Percentiles rank a stretch among this genome's conserved stretches.
Conservation (phyloP, 2,888 invertebrate species). For the Xestobium rufovillosum region DNA sequence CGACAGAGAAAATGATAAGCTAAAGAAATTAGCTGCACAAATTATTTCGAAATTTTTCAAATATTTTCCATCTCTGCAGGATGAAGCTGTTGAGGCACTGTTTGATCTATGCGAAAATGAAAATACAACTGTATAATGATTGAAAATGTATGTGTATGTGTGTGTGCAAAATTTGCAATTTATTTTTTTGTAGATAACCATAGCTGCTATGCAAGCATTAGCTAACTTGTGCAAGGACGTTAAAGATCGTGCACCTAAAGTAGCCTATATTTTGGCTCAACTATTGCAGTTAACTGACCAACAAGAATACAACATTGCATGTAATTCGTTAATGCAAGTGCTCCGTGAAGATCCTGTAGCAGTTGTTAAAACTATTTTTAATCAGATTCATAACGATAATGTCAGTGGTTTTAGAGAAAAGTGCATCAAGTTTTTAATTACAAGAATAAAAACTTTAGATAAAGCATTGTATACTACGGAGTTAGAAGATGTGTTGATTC, state of each 20-base stretch:
- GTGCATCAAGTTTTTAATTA: conserved; percentile 66
- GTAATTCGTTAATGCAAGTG: conserved; percentile 71
- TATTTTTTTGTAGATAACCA: conserved; percentile 76
- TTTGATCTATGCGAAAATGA: conserved; percentile 94
- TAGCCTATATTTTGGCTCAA: conserved; percentile 89
- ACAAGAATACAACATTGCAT: conserved; percentile 76
- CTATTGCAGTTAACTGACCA: conserved; percentile 80
- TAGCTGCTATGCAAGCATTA: conserved; percentile 88
- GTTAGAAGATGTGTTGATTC: conserved; percentile 74
- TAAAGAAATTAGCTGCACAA: conserved; percentile 89
- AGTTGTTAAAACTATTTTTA: conserved; percentile 50
- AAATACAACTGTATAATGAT: conserved; percentile 56
- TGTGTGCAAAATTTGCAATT: conserved; percentile 8
- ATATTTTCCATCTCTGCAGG: conserved; percentile 78
- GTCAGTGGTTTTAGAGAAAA: conserved; percentile 75
- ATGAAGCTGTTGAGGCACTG: conserved; percentile 83
- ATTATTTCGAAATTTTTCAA: conserved; percentile 93
- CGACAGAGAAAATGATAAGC: conserved; percentile 80
- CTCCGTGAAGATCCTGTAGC: conserved; percentile 67
- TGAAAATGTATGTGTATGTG: not conserved
- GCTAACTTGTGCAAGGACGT: conserved; percentile 80
- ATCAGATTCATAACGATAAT: conserved; percentile 53
- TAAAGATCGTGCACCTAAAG: conserved; percentile 73
- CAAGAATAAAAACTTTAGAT: conserved; percentile 61
- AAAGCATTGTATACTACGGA: conserved; percentile 74